Evolutionary conservation across 2,797 vertebrate species (phyloP).

Genomic region (Argya squamiceps): DNA sequence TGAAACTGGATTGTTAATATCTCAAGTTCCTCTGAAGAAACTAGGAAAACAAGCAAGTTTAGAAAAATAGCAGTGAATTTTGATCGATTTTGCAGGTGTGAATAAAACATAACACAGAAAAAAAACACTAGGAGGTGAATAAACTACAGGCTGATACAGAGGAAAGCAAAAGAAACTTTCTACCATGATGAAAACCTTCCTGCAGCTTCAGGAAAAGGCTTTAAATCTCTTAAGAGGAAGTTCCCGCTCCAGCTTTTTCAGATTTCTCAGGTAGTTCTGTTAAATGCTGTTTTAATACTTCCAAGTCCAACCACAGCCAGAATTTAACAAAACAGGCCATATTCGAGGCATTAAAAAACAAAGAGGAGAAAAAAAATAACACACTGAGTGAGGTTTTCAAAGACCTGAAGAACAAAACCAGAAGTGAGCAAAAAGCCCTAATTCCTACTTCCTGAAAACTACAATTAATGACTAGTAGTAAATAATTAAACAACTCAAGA

Average conservation of each 20-base stretch:
- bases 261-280: not conserved
- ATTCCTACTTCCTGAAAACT: not conserved
- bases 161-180: not conserved
- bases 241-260: not conserved
- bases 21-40: not conserved
- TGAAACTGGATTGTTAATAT: not conserved
- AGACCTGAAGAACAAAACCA: not conserved
- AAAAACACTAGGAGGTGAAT: not conserved
- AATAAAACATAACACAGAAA: not conserved
- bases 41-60: not conserved
- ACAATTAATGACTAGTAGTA: not conserved
- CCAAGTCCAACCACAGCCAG: not conserved
- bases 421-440: not conserved
- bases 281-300: not conserved
- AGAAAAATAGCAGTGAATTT: not conserved
- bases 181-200: not conserved
- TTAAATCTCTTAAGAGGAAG: conserved; percentile 30
- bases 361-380: not conserved
- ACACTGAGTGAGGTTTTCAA: not conserved
- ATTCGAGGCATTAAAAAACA: not conserved
- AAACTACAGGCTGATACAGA: not conserved
- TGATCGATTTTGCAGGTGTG: not conserved
- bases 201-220: not conserved
- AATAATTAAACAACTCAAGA: not conserved
- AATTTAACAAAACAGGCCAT: not conserved